Evolutionary conservation across 2,888 invertebrate genomes (phyloP).

Genomic region (Cactoblastis cactorum): DNA sequence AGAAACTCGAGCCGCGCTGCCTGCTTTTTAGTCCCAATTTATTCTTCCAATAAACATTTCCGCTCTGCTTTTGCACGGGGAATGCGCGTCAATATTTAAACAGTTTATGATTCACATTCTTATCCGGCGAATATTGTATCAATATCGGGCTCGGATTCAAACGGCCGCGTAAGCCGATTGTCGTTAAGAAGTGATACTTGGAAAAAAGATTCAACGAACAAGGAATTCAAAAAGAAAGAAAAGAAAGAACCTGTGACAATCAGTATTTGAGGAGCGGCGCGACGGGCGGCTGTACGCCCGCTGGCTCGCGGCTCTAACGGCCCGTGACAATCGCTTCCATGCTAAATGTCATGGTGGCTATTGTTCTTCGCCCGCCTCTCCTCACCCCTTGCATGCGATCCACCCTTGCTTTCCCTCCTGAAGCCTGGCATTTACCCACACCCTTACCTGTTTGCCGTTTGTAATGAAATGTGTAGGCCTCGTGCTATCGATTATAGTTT

Average conservation of each 20-base stretch:
- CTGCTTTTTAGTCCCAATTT: conserved; percentile 73
- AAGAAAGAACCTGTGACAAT: conserved; percentile 43
- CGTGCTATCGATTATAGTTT: conserved; percentile 46
- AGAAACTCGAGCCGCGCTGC: conserved; percentile 59
- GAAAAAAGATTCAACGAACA: conserved; percentile 31
- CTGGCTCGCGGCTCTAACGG: conserved; percentile 66
- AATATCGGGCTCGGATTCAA: conserved; percentile 22
- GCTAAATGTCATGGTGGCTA: conserved; percentile 78
- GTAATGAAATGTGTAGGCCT: conserved; percentile 60
- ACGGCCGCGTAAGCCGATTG: conserved; percentile 13
- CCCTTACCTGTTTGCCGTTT: conserved; percentile 48
- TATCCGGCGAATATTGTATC: conserved; percentile 38
- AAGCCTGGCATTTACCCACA: conserved; percentile 66
- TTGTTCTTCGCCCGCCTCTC: conserved; percentile 58
- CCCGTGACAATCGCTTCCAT: conserved; percentile 76
- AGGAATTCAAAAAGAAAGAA: conserved; percentile 33
- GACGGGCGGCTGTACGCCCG: conserved; percentile 60
- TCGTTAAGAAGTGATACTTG: conserved; percentile 29
- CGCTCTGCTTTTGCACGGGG: conserved; percentile 59
- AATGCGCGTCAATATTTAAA: conserved; percentile 68
- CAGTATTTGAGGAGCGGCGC: conserved; percentile 54
- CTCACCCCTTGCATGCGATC: conserved; percentile 35
- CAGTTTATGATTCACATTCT: conserved; percentile 60
- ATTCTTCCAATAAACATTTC: conserved; percentile 69
- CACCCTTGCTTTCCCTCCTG: conserved; percentile 50